Base-by-base conservation (phyloP, 2,888 invertebrate genomes). In the Ptilodon capucinus region DNA sequence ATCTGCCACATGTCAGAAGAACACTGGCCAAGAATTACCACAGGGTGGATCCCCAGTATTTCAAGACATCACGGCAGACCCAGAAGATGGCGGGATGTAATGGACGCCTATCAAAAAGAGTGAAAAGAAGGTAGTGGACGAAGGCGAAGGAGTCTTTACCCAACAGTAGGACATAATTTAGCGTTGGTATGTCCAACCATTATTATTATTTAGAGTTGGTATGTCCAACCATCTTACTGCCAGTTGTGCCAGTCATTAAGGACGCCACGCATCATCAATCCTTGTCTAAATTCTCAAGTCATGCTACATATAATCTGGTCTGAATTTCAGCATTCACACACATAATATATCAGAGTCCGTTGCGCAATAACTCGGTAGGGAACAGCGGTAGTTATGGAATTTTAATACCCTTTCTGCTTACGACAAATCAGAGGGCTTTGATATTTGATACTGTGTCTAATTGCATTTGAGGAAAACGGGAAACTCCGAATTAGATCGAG, bases 261-360 rank as follows among this genome's bases (percentile, higher is more conserved):
- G 53, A 60, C 48, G 51, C 44, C 42, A 60, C 45, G 41, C 41
- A 25, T 49, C 48, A 64, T 64, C 51, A 62, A 64, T 64, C 50
- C 49, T 54, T 62, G 64, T 35, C 35, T 35, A 17, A 35, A n/a
- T n/a, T 62, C 62, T 62, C 40, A 21, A 36, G 44, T 43, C 51
- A 41, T 34, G 49, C 51, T 49, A 44, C 48, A 49, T 38, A 45
- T 53, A 23, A 50, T 64, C 53, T 48, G 58, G 53, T 52, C 52
- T 58, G 36, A 60, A 62, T 54, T 42, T 48, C 51, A 49, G 34
- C 42, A 44, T 43, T 62, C 51, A 47, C 44, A 38, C 8, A 55
- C 43, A 35, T 32, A 46, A 32, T 34, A 46, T 54, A 54, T 65
- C 51, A 54, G 42, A 43, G 57, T 57, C 51, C 49, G 49, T 64